Evolutionary conservation across 2,888 invertebrate genomes (phyloP).

Genomic region (Acleris sparsana): DNA sequence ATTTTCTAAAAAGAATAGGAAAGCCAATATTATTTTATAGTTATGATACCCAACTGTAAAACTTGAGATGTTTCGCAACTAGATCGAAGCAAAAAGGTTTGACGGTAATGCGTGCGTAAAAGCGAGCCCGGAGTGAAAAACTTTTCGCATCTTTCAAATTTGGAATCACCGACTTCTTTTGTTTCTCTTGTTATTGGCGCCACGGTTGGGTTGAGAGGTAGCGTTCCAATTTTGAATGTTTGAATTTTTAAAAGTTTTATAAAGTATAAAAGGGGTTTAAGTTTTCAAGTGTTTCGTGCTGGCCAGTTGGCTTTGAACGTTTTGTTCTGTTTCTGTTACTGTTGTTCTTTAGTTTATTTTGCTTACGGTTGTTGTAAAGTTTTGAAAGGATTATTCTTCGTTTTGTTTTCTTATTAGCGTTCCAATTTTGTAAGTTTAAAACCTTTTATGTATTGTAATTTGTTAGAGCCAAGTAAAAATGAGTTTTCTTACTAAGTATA

Average conservation of each 20-base stretch:
- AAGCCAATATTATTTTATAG: constrained; percentile 30
- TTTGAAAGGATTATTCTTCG: constrained; percentile 1
- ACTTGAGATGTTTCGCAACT: constrained; percentile 31
- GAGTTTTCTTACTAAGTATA: background rate
- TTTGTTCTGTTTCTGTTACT: constrained; percentile 16
- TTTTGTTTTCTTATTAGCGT: background rate
- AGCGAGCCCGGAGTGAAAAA: constrained; percentile 53
- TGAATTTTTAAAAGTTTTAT: constrained; percentile 7
- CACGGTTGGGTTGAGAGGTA: constrained; percentile 21
- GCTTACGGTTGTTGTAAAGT: background rate
- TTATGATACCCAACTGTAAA: constrained; percentile 26
- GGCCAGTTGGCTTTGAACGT: constrained; percentile 8
- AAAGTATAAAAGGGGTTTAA: constrained; percentile 12
- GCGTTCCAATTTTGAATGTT: constrained; percentile 17
- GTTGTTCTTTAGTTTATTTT: constrained; percentile 12
- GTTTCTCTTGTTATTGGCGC: constrained; percentile 33
- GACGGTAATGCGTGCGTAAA: constrained; percentile 66
- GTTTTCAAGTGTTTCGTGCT: constrained; percentile 5
- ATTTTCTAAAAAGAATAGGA: constrained; percentile 7
- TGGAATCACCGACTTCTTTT: constrained; percentile 31
- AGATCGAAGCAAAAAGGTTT: constrained; percentile 60
- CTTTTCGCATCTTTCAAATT: constrained; percentile 66
- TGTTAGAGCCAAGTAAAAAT: background rate
- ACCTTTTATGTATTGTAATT: background rate
- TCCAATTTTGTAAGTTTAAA: background rate